Base-by-base conservation (phyloP, 2,888 invertebrate species). In the Morpho deidamia region DNA sequence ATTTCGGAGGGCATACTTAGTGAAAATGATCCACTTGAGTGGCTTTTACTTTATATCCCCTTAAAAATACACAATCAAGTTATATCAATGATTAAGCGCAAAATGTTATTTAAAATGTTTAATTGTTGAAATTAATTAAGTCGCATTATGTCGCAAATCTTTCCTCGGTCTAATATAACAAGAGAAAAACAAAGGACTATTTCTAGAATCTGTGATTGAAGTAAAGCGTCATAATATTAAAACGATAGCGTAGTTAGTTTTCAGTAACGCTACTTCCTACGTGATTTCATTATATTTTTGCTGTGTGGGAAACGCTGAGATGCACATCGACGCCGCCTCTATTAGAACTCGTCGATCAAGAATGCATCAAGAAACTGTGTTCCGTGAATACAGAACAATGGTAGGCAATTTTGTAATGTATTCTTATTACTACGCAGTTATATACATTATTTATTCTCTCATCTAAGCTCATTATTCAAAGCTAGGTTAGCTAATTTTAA, bases 321-420 rank as follows among this genome's bases (percentile, higher is more conserved):
- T 76, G 78, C 63, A 81, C 79, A 82, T 81, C 79, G 78, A 81
- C 73, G 78, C 71, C 70, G 74, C 72, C 65, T 67, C 73, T 78
- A 83, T 81, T 81, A 78, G 73, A 69, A 64, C 69, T 72, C 74
- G 69, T 74, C 71, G 76, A 83, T 78, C 71, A 72, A 66, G 69
- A 73, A 68, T 71, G 72, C 71, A 70, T 71, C 68, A 66, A 71
- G 73, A 76, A 73, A 76, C 77, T 71, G 70, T 73, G 80, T 87
- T 87, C 88, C 74, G 77, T 81, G 85, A 86, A 88, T 74, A 61
- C 76, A 80, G 80, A 85, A 89, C 89, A 89, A 89, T 88, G 76
- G 85, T 75, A 77, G 75, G 81, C 83, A 80, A 81, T 87, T 85
- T 86, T 86, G 85, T 86, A 87, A 87, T 86, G 77, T 70, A 77